Base-by-base conservation (phyloP, 2,888 invertebrate species). In the Carabus problematicus region DNA sequence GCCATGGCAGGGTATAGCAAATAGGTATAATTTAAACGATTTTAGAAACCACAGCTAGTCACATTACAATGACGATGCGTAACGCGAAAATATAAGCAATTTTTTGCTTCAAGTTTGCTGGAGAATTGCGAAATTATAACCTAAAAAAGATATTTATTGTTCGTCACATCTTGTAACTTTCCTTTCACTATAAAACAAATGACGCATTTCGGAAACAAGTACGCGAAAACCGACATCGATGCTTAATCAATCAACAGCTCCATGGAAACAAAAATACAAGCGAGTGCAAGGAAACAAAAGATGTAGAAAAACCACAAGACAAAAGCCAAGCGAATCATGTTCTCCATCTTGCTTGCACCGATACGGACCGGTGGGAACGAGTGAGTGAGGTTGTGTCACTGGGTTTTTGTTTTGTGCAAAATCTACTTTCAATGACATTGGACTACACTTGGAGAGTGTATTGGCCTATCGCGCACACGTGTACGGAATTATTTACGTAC, bases 401-500 rank as follows among this genome's bases (percentile, higher is more conserved):
- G 45, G 2, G 45, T 52, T 52, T 1, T 52, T 14, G n/a, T 16
- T 12, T 52, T 52, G n/a, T 9, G 14, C 52, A 41, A 45, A 45
- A 55, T 64, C 55, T 64, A 64, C 64, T 64, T 64, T 64, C 64
- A 55, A 55, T 64, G 64, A 64, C 64, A 64, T 64, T 64, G 64
- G 16, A n/a, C n/a, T n/a, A n/a, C n/a, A n/a, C n/a, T n/a, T 4
- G 55, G 55, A 64, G 55, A 64, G 64, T 55, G 64, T 64, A 64
- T 64, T 64, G 55, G 55, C 64, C 64, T 64, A 56, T 6, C 6
- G 29, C 8, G 63, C 63, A 45, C 11, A 45, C 64, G 55, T 55
- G 64, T 64, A 55, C 55, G 56, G 55, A 55, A n/a, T 54, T 54
- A 64, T 64, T 62, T 52, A 55, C 64, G 42, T 52, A 47, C 47